Evolutionary conservation across 2,113 vertebrate species (phyloP).

Genomic region (Setophaga coronata): DNA sequence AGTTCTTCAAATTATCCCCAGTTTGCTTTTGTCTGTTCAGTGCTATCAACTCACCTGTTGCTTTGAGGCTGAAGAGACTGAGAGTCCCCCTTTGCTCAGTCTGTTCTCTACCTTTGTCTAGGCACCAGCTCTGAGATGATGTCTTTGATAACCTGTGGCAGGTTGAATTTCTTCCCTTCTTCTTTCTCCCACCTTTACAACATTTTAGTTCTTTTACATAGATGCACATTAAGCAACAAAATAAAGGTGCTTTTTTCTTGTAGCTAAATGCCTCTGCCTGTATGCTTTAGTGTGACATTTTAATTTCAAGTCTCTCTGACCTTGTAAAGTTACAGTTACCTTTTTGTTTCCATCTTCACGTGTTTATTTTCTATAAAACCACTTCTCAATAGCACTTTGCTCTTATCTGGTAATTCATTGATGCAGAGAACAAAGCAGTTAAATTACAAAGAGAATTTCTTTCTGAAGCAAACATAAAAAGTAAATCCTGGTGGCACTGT

Average conservation of each 20-base stretch:
- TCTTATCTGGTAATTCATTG: not conserved
- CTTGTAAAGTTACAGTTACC: not conserved
- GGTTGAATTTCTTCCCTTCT: not conserved
- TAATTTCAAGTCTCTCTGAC: not conserved
- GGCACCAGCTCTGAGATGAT: not conserved
- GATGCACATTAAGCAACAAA: not conserved
- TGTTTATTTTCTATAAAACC: not conserved
- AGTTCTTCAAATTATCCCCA: not conserved
- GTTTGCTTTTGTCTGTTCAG: not conserved
- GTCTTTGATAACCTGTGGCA: not conserved
- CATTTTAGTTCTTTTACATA: not conserved
- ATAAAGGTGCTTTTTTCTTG: not conserved
- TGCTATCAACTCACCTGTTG: not conserved
- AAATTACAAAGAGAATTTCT: not conserved
- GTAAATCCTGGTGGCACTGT: not conserved
- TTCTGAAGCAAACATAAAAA: not conserved
- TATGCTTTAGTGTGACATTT: not conserved
- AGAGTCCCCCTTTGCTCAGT: not conserved
- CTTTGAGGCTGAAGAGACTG: not conserved
- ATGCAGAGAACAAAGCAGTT: constrained; percentile 5
- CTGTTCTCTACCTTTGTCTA: not conserved
- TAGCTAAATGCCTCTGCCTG: not conserved
- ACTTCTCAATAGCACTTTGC: not conserved
- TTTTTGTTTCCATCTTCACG: not conserved
- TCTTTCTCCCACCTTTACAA: not conserved